phyloP scores from a whole-genome alignment of 1,140 invertebrate species.

The Maniola jurtina region DNA sequence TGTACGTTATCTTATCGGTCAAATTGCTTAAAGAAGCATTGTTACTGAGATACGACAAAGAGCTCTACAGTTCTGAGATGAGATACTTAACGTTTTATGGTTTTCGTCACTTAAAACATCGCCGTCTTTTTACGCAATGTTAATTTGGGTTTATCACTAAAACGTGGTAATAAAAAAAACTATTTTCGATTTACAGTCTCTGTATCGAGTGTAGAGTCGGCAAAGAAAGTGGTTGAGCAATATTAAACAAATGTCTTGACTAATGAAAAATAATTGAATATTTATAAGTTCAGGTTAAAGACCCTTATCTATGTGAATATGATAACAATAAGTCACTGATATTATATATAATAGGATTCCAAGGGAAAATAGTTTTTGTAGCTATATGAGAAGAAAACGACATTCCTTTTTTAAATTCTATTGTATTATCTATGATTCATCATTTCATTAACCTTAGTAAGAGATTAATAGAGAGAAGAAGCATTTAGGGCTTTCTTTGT shows the following conservation, averaged over 20 bases:
- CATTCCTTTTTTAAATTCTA: no score
- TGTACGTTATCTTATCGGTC: conserved; percentile 37
- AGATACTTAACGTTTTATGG: conserved; percentile 29
- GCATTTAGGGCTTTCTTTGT: no score
- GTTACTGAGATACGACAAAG: conserved; percentile 26
- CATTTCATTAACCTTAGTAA: no score
- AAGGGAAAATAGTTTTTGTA: no score
- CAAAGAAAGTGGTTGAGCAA: background rate
- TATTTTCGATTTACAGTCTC: background rate
- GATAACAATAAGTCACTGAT: no score
- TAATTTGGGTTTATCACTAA: conserved; percentile 15
- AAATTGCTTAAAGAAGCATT: conserved; percentile 29
- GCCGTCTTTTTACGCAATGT: conserved; percentile 15
- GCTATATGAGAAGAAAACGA: no score
- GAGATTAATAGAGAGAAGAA: no score
- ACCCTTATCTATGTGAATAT: no score
- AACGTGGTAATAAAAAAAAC: conserved; percentile 21
- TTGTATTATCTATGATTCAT: no score
- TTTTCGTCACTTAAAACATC: conserved; percentile 15
- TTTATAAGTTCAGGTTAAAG: no score
- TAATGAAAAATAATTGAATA: background rate
- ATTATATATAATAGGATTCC: no score
- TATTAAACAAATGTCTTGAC: background rate
- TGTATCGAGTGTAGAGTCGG: background rate
- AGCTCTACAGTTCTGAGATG: conserved; percentile 14